Evolutionary conservation across 2,888 invertebrate genomes (phyloP).

Genomic region (Venustoraphidia nigricollis): DNA sequence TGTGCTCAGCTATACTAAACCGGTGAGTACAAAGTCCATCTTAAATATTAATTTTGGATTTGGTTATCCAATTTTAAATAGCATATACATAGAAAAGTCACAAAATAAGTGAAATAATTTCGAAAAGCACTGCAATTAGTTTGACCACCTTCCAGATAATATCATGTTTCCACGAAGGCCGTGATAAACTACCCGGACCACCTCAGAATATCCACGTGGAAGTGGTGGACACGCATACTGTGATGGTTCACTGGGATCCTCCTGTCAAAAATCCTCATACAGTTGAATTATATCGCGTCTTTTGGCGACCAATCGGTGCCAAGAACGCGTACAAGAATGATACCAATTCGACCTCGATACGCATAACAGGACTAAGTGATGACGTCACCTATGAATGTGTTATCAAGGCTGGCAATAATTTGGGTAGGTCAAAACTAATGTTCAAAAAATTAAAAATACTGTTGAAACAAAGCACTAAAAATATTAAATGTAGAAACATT

Average conservation of each 20-base stretch:
- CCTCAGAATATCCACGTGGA: slow-evolving; percentile 48
- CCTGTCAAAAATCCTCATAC: slow-evolving; percentile 69
- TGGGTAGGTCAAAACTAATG: slow-evolving; percentile 30
- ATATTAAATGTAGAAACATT: no score
- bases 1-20: slow-evolving; percentile 54
- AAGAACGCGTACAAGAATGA: slow-evolving; percentile 48
- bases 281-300: slow-evolving; percentile 69
- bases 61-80: no score
- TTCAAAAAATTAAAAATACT: slow-evolving; percentile 4
- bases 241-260: slow-evolving; percentile 55
- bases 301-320: slow-evolving; percentile 51
- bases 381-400: slow-evolving; percentile 64
- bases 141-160: slow-evolving; percentile 33
- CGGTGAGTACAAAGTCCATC: slow-evolving; percentile 13
- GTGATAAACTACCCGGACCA: slow-evolving; percentile 65
- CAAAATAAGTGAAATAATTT: no score
- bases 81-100: no score
- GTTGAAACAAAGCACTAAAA: neutral
- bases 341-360: slow-evolving; percentile 54
- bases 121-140: no score
- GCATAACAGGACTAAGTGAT: slow-evolving; percentile 53
- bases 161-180: slow-evolving; percentile 66
- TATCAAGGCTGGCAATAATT: slow-evolving; percentile 66
- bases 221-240: slow-evolving; percentile 39
- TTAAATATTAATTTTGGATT: no score